Evolutionary conservation across 2,113 vertebrate species (phyloP), one percentile per base, ranked within the genome.

Genomic region (Rhinichthys klamathensis): DNA sequence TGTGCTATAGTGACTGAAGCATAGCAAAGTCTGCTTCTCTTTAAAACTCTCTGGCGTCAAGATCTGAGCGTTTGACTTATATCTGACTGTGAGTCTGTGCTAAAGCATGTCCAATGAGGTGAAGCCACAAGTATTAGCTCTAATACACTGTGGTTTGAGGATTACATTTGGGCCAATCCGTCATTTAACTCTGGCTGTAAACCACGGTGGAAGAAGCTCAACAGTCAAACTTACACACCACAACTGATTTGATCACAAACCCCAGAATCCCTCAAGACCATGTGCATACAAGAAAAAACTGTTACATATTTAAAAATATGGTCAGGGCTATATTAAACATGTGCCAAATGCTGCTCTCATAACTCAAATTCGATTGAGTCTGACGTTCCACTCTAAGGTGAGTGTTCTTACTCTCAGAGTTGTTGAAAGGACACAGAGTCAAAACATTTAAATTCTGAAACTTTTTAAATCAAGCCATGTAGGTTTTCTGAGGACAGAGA

Each of bases 211-310:
- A 63, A 44, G 61, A 81, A 81, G 15, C 63, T 67, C 74, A 76
- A 54, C 44, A 54, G 44, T 76, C 46, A 12, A 81, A 81, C 44
- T 69, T 67, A 67, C 79, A 81, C 41, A 30, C 61, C 79, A 67
- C 63, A 51, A 32, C 44, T 32, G 61, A 81, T 81, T 30, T 67
- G 60, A 81, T 81, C 79, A 67, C 27, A 81, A 49, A 69, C 79
- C 61, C 61, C 61, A 69, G 61, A 69, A 49, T 81, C 83, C 76
- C 76, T 78, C 85, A 82, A 63, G 54, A 58, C 76, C n/a, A 3
- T 21, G 3, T 56, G 44, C 75, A 84, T 72, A 77, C 74, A 82
- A 70, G 35, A 86, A 85, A 30, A 30, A 87, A 82, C 74, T 69
- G 78, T 51, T 21, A 44, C 70, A n/a, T 81, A 85, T 89, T 85